Base-by-base conservation (phyloP, 1,140 invertebrate genomes). In the Cyclina sinensis region DNA sequence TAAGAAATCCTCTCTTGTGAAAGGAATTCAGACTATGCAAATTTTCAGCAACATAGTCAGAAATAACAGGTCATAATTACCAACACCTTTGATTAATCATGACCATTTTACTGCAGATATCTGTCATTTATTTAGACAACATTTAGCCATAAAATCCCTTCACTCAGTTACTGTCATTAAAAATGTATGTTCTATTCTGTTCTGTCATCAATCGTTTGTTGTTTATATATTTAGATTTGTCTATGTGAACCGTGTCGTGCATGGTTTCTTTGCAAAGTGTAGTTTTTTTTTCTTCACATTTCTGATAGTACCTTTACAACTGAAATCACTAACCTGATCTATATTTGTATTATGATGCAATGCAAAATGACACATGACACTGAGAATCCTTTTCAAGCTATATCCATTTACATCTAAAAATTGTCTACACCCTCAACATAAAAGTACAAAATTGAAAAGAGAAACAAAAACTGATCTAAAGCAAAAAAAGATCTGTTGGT, bases 61-160 rank as follows among this genome's bases (percentile, higher is more conserved):
- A 9, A 14, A 14, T 43, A 43, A 1, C 24, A 27, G 57, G 57
- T 62, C n/a, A 27, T 27, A 27, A 27, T 62, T 27, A 62, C 57
- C 14, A 18, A 70, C 65, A 70, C 65, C 65, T 37, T 37, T 35
- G 32, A 70, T 21, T 30, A 32, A 70, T 70, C 37, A 70, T 37
- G 65, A 70, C 65, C 21, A 70, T 16, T 70, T 70, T 70, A 70
- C 37, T 18, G 24, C 32, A 18, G 16, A 70, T 70, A 70, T 12
- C 32, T 70, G 65, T 70, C 65, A 70, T 39, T 70, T 16, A 35
- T 57, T 4, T 43, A 43, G 4, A 7, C 43, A 43, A 14, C 14
- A 43, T 14, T 43, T 4, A 43, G 14, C 14, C 43, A 43, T 7
- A 4, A 43, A 43, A n/a, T n/a, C n/a, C n/a, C n/a, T n/a, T n/a